Base-by-base conservation (phyloP, 2,797 vertebrate species). In the Sternarchorhynchus goeldii region DNA sequence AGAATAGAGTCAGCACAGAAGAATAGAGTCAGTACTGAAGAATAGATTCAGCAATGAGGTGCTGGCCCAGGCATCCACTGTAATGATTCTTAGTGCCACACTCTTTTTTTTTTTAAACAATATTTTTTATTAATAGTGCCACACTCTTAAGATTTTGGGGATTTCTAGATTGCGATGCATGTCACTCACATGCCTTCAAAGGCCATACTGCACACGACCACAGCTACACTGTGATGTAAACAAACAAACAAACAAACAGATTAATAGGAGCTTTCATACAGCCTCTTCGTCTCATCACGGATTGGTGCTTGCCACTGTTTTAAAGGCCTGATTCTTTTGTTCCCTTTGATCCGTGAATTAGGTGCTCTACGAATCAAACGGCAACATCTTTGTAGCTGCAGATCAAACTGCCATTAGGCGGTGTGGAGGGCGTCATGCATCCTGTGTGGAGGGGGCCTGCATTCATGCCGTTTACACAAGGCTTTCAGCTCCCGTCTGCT, bases 331-430 rank as follows among this genome's bases (percentile, higher is more conserved):
- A 34, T 20, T 8, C 59, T 29, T 56, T 73, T 64, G 64, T 77
- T 55, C 18, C 29, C 71, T 79, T 79, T 74, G 64, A 74, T 79
- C 41, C 36, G 55, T 36, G 56, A 60, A 79, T 79, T 74, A 68
- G 78, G 41, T 86, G 73, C 75, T 86, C 86, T 86, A 86, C 85
- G 81, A 82, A 84, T 32, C 8, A 78, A 34, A 67, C 45, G 17
- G 21, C 17, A 17, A 12, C 6, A 53, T 79, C 72, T 74, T 79
- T 79, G 72, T 74, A 68, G 63, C 64, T 17, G 39, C 29, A 62
- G 78, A 80, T 80, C 65, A 80, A 75, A 75, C 57, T 76, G 50
- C 32, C 34, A 58, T 75, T 64, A 57, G 73, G 2, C 8, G 5
- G 45, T 60, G 4, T 55, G 78, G 70, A 60, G 55, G 6, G 34